Base-by-base conservation (phyloP, 2,888 invertebrate species). In the Idaea straminata region DNA sequence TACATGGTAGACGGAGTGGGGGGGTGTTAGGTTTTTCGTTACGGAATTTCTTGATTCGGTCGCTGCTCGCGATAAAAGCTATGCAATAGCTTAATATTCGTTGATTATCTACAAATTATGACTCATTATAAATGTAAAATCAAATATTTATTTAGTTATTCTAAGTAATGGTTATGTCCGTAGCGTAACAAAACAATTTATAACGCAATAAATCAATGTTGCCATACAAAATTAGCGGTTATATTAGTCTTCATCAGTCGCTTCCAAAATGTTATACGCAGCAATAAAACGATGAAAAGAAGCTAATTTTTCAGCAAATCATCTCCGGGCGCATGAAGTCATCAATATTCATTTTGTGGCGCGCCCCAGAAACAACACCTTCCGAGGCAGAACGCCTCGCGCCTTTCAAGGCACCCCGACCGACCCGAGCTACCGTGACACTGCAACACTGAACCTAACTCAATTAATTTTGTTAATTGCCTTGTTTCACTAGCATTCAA, bases 271-370 rank as follows among this genome's bases (percentile, higher is more conserved):
- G 84, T 59, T 25, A 79, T 81, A 78, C 79, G 80, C 77, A 76
- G 86, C 91, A 89, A 92, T 91, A 91, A 91, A 89, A 91, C 90
- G 91, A 89, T 91, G 91, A 88, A 91, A 89, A 91, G 91, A 91
- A 91, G 86, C 87, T 85, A 91, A 91, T 91, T 92, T 92, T 91
- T 91, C 87, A 89, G 90, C 91, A 83, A 89, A 91, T 92, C 92
- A 92, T 91, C 91, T 90, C 89, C 88, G 89, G 88, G 64, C 83
- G 86, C 84, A 89, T 91, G 83, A 87, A 91, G 89, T 87, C 92
- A 92, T 92, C 92, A 92, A 92, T 92, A 92, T 92, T 92, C 89
- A 92, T 92, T 92, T 90, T 81, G 85, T 74, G 88, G 88, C 89
- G 86, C 88, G 87, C 90, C 89, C 86, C 86, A 85, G 84, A 91